These are phyloP conservation scores for Aleiodes alternator DNA, from an alignment of 2,888 invertebrate species.

Conservation along the genomic window DNA sequence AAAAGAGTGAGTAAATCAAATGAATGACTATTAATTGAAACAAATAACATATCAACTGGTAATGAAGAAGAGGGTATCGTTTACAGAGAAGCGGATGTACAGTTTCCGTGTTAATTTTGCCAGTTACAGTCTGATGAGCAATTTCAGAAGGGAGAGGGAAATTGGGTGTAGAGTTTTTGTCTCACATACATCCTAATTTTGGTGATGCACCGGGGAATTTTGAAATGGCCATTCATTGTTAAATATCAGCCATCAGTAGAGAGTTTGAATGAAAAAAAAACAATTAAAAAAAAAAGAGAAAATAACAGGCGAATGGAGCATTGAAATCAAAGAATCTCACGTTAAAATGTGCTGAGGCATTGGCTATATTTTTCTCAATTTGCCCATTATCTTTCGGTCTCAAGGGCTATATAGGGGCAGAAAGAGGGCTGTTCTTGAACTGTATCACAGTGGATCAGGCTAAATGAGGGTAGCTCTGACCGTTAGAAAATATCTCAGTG, in stretches of 20 bases:
- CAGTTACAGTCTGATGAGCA: slow-evolving; percentile 51
- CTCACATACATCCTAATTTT: slow-evolving; percentile 48
- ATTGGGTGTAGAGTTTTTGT: not conserved
- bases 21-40: slow-evolving; percentile 4
- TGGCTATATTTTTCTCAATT: no score
- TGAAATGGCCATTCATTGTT: slow-evolving; percentile 35
- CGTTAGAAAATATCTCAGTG: slow-evolving; percentile 63
- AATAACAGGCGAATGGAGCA: no score
- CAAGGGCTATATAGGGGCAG: slow-evolving; percentile 26
- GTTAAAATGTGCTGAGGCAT: no score
- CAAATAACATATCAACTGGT: slow-evolving; percentile 3
- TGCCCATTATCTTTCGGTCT: not conserved
- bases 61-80: slow-evolving; percentile 29
- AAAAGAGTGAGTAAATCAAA: no score
- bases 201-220: slow-evolving; percentile 36
- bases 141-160: slow-evolving; percentile 30
- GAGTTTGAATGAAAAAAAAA: not conserved
- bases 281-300: no score
- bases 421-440: slow-evolving; percentile 38
- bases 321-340: no score
- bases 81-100: slow-evolving; percentile 47
- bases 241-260: not conserved
- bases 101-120: slow-evolving; percentile 50
- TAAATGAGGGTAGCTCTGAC: slow-evolving; percentile 70
- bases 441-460: slow-evolving; percentile 58